Conservation (phyloP, 2,113 vertebrate genomes). For the Leptodactylus fuscus region DNA sequence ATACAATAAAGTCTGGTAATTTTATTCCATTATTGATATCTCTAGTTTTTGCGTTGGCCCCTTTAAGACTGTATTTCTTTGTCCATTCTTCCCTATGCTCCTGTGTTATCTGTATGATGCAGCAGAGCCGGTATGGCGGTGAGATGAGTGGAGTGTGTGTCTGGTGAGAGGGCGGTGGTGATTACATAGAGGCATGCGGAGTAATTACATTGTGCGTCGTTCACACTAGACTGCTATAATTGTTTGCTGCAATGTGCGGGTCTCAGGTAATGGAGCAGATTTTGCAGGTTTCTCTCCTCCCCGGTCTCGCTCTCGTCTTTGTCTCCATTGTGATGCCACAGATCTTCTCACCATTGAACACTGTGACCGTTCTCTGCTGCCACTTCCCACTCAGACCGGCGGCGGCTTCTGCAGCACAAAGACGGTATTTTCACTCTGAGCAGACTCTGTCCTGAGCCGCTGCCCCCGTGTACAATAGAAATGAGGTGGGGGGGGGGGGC, state of each 20-base stretch:
- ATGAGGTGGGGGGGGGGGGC: background rate
- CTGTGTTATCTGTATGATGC: background rate
- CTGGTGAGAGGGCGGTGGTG: background rate
- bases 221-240: background rate
- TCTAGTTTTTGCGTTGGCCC: background rate
- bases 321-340: background rate
- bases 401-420: background rate
- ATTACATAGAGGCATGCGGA: background rate
- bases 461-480: background rate
- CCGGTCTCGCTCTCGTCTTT: background rate
- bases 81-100: background rate
- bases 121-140: background rate
- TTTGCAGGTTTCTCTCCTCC: background rate
- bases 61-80: too few relatives aligned
- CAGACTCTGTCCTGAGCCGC: background rate
- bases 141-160: constrained; percentile 8
- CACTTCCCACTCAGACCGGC: background rate
- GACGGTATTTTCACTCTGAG: background rate
- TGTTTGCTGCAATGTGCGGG: background rate
- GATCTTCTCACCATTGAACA: too few relatives aligned
- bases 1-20: too few relatives aligned
- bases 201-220: background rate
- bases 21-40: background rate
- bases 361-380: background rate
- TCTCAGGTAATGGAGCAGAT: background rate